Evolutionary conservation across 2,113 vertebrate genomes (phyloP), one percentile per base, ranked within the genome.

Genomic region (Gavialis gangeticus): DNA sequence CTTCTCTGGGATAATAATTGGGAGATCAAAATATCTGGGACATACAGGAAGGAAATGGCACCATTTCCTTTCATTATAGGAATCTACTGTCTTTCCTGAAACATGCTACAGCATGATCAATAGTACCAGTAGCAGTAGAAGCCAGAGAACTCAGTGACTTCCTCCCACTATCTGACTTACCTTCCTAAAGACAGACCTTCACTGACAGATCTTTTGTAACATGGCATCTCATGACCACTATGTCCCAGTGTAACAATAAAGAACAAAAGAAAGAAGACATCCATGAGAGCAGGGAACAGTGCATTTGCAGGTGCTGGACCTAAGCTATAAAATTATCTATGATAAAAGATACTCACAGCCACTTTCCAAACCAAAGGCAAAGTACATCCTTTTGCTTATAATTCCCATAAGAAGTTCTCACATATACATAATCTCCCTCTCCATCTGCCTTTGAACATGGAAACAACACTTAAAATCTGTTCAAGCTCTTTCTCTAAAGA

Each of bases 61-160:
- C 16, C 6, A 34, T 4, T 89, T 87, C 17, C 69, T 89, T 79
- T 59, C 15, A 64, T 79, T 88, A 46, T 64, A 75, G 25, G 54
- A 76, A 27, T 91, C 93, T 91, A 82, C 19, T 34, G 69, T 19
- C 66, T 89, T 92, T 93, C 58, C 89, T 75, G 62, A 87, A n/a
- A 66, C 37, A 3, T 92, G 84, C 4, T 83, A 24, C 79, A 91
- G 85, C 77, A 77, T 86, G 78, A 75, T 46, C 17, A 71, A 64
- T 75, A 73, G 30, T 69, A 69, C 84, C 82, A 80, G 21, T 34
- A 16, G 18, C 75, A 84, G 62, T 86, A 75, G 88, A 94, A 90
- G 18, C 30, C 77, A 34, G 10, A 87, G 58, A 14, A 46, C 4
- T 82, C n/a, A 87, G 80, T 89, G 77, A 87, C 54, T 60, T 37